Percentiles rank a stretch among this genome's conserved stretches.
Conservation (phyloP, 2,797 vertebrate species). For the Peromyscus nudipes region DNA sequence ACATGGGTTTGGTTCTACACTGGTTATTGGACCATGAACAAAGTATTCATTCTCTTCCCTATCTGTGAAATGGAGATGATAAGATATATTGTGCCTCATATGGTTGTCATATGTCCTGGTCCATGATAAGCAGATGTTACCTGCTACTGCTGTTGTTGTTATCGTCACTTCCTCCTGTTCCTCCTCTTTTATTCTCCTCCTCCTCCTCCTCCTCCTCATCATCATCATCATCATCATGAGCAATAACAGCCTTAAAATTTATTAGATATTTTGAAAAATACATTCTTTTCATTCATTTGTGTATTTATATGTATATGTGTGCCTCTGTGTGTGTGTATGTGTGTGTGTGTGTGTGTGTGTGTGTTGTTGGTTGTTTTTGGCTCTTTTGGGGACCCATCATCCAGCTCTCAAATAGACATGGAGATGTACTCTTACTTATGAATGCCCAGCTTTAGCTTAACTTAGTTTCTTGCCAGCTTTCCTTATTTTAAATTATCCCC, state of each 20-base stretch:
- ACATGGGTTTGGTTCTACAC: neutral
- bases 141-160: neutral
- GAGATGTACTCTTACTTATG: no score
- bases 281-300: neutral
- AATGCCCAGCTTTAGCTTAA: no score
- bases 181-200: neutral
- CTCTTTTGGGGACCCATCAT: no score
- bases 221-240: neutral
- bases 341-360: neutral
- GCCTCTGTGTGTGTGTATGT: neutral
- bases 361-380: no score
- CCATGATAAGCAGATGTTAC: neutral
- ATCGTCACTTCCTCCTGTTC: neutral
- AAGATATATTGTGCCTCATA: neutral
- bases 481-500: no score
- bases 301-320: neutral
- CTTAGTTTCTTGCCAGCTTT: no score
- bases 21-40: neutral
- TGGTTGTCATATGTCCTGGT: neutral
- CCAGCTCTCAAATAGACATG: no score
- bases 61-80: constrained; percentile 28
- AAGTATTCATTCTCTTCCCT: neutral
- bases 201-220: neutral
- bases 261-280: constrained; percentile 33
- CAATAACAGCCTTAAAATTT: neutral